Base-by-base conservation (phyloP, 2,113 vertebrate species). In the Zosterops pallidus region DNA sequence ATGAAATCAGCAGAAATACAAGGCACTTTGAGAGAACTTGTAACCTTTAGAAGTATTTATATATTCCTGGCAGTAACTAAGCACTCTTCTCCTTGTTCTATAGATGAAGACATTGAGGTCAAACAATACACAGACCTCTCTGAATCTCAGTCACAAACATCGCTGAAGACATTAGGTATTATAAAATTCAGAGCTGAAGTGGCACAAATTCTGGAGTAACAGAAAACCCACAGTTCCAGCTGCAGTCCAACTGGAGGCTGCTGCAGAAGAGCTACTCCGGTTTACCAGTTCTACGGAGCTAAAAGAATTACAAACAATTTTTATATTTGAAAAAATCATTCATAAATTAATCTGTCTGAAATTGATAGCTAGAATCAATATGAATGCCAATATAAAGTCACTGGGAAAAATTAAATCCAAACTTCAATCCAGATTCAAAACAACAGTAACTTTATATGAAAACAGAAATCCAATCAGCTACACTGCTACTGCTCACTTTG, bases 301-400 rank as follows among this genome's bases (percentile, higher is more conserved):
- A 94, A 92, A 64, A 86, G 46, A 84, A 84, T 72, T 68, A 86
- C 0, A 0, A 84, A 55, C 26, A 52, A 42, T 41, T 92, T 91
- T 83, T 81, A 23, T 47, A 59, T 74, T 90, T 53, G 1, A 68
- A 92, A 94, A 94, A 85, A 80, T 91, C 44, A 63, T 92, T 93
- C 64, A 53, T 80, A 83, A 94, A 91, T 88, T 85, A 86, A 95
- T 92, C 78, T 83, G 57, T 74, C 65, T 93, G 75, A 94, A 85
- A 96, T 56, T 62, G 57, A 96, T 74, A 62, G 47, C 19, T 90
- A 86, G 28, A 74, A 67, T 91, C 79, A 93, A 90, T 94, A 42
- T 77, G 53, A 96, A 89, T 42, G 42, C 23, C 65, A 93, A 80
- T 86, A 93, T 67, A 76, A 47, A 88, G 53, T 42, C 49, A 78